Evolutionary conservation across 2,113 vertebrate species (phyloP).

Genomic region (Anser cygnoides): DNA sequence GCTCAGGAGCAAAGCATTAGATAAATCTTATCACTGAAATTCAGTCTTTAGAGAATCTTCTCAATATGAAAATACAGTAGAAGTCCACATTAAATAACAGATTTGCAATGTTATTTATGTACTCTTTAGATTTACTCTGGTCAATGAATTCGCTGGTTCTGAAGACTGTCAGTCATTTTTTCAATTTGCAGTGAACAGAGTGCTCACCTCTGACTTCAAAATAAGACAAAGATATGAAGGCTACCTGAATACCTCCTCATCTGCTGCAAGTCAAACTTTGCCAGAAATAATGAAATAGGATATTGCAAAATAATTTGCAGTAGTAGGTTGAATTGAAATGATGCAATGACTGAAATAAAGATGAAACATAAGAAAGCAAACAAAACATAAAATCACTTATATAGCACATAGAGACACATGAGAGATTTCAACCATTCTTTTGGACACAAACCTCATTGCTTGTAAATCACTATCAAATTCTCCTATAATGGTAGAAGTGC

Average conservation of each 20-base stretch:
- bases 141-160: not conserved
- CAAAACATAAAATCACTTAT: not conserved
- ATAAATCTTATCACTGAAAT: not conserved
- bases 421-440: not conserved
- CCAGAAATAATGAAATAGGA: not conserved
- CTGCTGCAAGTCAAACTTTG: not conserved
- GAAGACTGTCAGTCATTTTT: not conserved
- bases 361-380: not conserved
- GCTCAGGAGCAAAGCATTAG: not conserved
- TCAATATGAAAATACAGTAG: not conserved
- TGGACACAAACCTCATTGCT: not conserved
- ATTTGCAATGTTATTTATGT: not conserved
- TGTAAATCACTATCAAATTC: not conserved
- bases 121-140: not conserved
- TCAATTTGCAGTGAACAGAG: not conserved
- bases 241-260: not conserved
- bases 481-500: not conserved
- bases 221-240: not conserved
- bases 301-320: not conserved
- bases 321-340: not conserved
- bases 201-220: conserved; percentile 38
- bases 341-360: not conserved
- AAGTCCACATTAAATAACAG: not conserved
- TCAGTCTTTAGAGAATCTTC: not conserved
- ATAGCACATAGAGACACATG: not conserved